These are phyloP conservation scores for Montipora foliosa DNA, from an alignment of 64 coral and sea anemone species.

Conservation along the genomic window DNA sequence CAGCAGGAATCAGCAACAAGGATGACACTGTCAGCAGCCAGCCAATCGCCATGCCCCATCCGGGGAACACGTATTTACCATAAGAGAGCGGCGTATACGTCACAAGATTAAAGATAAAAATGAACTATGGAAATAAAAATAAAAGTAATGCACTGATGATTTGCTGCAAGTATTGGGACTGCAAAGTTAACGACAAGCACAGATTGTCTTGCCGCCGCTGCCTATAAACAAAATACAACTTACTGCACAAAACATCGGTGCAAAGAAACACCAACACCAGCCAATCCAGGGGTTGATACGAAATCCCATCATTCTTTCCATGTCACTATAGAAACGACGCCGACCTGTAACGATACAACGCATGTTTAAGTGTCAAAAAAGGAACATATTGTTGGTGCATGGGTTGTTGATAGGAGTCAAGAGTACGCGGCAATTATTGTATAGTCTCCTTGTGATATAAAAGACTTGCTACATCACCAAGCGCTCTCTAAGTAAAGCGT, in stretches of 20 bases:
- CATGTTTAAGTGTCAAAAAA: no score
- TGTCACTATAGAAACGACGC: constrained; percentile 80
- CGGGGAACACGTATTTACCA: constrained; percentile 53
- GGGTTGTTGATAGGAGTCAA: no score
- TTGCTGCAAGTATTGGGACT: no score
- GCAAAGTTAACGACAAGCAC: no score
- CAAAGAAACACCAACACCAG: constrained; percentile 76
- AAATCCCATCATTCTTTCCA: constrained; percentile 90
- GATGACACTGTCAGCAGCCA: constrained; percentile 73
- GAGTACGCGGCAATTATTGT: no score
- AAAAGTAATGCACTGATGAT: neutral
- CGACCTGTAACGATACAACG: constrained; percentile 36
- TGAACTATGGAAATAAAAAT: constrained; percentile 29
- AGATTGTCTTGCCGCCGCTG: no score
- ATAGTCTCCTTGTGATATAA: no score
- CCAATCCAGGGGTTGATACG: constrained; percentile 86
- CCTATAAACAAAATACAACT: neutral
- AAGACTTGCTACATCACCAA: no score
- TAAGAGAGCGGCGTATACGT: constrained; percentile 65
- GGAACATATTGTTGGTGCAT: no score
- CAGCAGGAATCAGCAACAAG: constrained; percentile 52
- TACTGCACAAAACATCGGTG: constrained; percentile 81
- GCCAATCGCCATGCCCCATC: constrained; percentile 76
- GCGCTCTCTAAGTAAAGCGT: no score
- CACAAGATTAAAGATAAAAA: constrained; percentile 74